Evolutionary conservation across 2,113 vertebrate genomes (phyloP), one percentile per base, ranked within the genome.

Genomic region (Ornithorhynchus anatinus): DNA sequence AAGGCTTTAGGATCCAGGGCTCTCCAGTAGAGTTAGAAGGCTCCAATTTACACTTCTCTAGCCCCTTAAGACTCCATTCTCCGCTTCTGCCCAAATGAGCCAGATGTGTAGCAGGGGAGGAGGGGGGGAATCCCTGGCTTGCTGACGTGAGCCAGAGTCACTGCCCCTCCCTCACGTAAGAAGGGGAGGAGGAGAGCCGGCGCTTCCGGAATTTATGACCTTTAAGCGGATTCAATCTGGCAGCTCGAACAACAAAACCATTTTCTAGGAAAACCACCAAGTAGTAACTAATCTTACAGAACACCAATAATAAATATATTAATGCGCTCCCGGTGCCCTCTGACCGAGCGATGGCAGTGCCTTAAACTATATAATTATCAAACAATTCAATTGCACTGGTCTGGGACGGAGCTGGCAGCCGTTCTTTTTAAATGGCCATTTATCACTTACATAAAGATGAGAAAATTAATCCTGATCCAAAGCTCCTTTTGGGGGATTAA

Each of bases 371-470:
- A 12, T 37, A 57, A 59, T 78, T 59, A 42, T 73, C 66, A 73
- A 79, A 79, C 71, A 82, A 80, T 67, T 81, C 77, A 75, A 81
- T 72, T 79, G 61, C 56, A 57, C 79, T 63, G 59, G 53, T 75
- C 56, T 58, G 56, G 39, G 76, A 75, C 71, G 79, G 87, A 80
- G 45, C 40, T 60, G 37, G 77, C 6, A 62, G 77, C 29, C 67
- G 69, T 63, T 53, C 8, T 70, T 81, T 64, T 79, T 36, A 77
- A 79, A 77, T 38, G 36, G 22, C 77, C 67, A 79, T 79, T 92
- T 79, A 86, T 83, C 82, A 43, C 63, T 79, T 72, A 89, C 73
- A 74, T 74, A 84, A 88, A 87, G 53, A 80, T 65, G 80, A 84
- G 51, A 79, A 22, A 84, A 73, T 73, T 86, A 88, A 88, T 82